These are phyloP conservation scores for Mimas tiliae DNA, from an alignment of 2,888 invertebrate genomes.

Conservation along the genomic window DNA sequence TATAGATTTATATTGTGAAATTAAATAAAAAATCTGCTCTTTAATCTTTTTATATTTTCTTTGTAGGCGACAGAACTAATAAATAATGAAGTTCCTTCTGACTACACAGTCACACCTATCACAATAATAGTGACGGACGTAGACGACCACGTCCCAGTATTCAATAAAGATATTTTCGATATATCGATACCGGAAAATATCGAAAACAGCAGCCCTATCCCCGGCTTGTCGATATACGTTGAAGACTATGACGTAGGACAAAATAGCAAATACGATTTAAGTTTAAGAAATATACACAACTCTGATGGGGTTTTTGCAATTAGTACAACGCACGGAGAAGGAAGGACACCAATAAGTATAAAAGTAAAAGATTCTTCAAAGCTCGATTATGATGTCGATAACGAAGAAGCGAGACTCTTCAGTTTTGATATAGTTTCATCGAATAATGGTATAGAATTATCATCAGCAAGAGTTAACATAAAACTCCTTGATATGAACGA, in stretches of 20 bases:
- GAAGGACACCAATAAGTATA: conserved; percentile 90
- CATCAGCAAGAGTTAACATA: conserved; percentile 86
- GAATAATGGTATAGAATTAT: conserved; percentile 81
- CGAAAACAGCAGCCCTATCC: conserved; percentile 87
- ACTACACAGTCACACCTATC: conserved; percentile 87
- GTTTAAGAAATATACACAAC: conserved; percentile 85
- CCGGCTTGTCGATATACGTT: conserved; percentile 89
- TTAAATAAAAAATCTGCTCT: too few species aligned
- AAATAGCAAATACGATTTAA: conserved; percentile 88
- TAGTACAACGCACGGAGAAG: conserved; percentile 87
- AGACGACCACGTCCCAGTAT: conserved; percentile 90
- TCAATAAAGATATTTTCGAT: conserved; percentile 87
- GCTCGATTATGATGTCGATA: conserved; percentile 89
- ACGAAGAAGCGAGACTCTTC: conserved; percentile 83
- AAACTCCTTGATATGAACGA: conserved; percentile 91
- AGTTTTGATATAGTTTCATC: conserved; percentile 88
- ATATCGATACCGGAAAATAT: conserved; percentile 91
- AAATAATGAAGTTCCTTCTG: conserved; percentile 88
- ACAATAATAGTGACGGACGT: conserved; percentile 92
- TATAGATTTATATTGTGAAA: background rate
- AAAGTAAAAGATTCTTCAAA: conserved; percentile 87
- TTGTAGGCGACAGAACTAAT: conserved; percentile 89
- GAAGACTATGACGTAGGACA: conserved; percentile 90
- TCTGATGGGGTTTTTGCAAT: conserved; percentile 86
- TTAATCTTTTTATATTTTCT: too few species aligned